Conservation (phyloP, 2,797 vertebrate genomes). For the Microchirus variegatus region DNA sequence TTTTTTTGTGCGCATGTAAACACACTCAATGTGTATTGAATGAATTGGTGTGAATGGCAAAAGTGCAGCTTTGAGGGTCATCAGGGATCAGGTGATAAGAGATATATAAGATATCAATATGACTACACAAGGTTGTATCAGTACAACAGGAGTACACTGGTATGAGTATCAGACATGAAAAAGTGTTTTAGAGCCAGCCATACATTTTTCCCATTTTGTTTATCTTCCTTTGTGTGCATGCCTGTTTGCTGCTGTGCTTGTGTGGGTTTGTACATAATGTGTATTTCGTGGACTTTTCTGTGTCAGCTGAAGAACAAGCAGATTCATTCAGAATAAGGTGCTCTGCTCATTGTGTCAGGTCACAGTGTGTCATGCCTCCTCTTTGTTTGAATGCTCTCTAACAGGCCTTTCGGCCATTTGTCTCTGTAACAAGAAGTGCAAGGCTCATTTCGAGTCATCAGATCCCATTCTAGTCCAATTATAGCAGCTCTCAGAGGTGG, state of each 20-base stretch:
- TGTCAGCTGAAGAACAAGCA: slow-evolving; percentile 40
- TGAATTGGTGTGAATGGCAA: too few species aligned
- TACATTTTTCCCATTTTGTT: not conserved
- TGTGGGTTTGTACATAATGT: not conserved
- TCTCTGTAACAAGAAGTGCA: slow-evolving; percentile 33
- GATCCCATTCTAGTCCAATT: slow-evolving; percentile 59
- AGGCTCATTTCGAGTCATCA: slow-evolving; percentile 62
- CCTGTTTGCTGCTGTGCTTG: not conserved
- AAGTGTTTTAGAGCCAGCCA: too few species aligned
- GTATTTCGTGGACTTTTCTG: slow-evolving; percentile 9
- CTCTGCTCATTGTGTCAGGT: slow-evolving; percentile 17
- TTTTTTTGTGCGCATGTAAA: too few species aligned
- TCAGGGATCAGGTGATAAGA: too few species aligned
- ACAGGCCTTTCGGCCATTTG: slow-evolving; percentile 47
- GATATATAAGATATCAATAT: too few species aligned
- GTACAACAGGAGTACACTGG: too few species aligned
- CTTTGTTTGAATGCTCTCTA: slow-evolving; percentile 46
- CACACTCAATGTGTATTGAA: too few species aligned
- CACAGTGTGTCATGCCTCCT: slow-evolving; percentile 7
- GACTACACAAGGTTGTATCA: too few species aligned
- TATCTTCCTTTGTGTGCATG: slow-evolving; percentile 11
- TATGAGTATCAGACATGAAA: too few species aligned
- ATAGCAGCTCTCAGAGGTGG: slow-evolving; percentile 39
- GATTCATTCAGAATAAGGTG: slow-evolving; percentile 34
- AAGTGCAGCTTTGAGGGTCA: too few species aligned